Evolutionary conservation across 2,113 vertebrate species (phyloP).

Genomic region (Nothocercus julius): DNA sequence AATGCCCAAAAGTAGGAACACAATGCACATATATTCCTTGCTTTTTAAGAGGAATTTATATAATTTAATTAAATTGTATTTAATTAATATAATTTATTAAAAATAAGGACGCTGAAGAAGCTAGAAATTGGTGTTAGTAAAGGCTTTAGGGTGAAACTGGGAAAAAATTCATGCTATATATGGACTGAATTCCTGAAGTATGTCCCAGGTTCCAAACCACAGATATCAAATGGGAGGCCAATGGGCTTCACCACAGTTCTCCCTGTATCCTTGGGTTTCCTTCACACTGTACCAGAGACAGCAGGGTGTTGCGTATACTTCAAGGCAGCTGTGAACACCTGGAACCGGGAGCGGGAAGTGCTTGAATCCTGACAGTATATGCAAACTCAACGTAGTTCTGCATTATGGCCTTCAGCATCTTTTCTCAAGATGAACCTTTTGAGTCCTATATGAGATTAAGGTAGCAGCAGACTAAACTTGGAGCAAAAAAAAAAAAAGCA

Average conservation of each 20-base stretch:
- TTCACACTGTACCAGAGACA: not conserved
- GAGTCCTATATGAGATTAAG: not conserved
- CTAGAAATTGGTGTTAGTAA: not conserved
- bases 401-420: not conserved
- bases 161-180: not conserved
- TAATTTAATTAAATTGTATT: too few species aligned
- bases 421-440: not conserved
- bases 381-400: fast-evolving
- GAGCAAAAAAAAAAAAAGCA: not conserved
- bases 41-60: not conserved
- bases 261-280: not conserved
- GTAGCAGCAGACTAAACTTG: not conserved
- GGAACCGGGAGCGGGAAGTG: not conserved
- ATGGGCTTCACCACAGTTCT: not conserved
- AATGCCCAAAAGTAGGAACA: not conserved
- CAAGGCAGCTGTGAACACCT: fast-evolving
- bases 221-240: not conserved
- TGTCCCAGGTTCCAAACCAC: not conserved
- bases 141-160: not conserved
- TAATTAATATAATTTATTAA: not conserved
- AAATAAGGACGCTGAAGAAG: not conserved
- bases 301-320: not conserved
- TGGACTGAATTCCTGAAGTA: not conserved
- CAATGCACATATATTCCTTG: not conserved
- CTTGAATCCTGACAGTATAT: not conserved